Conservation (phyloP, 2,113 vertebrate species). For the Furnarius figulus region DNA sequence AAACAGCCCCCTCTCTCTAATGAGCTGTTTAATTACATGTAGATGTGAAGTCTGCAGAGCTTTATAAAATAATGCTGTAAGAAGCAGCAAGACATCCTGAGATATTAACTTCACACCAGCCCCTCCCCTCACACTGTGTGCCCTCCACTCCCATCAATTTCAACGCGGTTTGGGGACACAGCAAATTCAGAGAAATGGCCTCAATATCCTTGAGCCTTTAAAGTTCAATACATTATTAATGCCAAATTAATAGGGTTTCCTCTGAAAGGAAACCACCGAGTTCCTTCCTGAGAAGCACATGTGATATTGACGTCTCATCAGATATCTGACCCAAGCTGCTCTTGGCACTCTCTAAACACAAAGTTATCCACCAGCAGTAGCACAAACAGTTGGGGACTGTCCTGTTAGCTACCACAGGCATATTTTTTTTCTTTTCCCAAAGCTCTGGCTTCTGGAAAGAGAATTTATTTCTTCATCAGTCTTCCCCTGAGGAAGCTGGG, state of each 20-base stretch:
- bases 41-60: background rate
- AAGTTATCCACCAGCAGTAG: background rate
- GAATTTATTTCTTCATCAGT: background rate
- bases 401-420: background rate
- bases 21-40: background rate
- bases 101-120: background rate
- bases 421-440: background rate
- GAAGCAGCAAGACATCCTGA: background rate
- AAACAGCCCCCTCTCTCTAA: background rate
- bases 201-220: conserved; percentile 39
- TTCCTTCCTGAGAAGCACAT: conserved; percentile 42
- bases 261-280: conserved; percentile 44
- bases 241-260: conserved; percentile 55
- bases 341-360: background rate
- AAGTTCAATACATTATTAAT: conserved; percentile 55
- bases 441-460: background rate
- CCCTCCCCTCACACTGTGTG: background rate
- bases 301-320: fast-evolving
- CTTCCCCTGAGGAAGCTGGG: background rate
- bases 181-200: conserved; percentile 40
- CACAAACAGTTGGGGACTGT: background rate
- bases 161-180: background rate
- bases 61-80: background rate
- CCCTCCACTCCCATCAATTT: conserved; percentile 4
- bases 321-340: background rate